Evolutionary conservation across 2,113 vertebrate species (phyloP).

Genomic region (Hylia prasina): DNA sequence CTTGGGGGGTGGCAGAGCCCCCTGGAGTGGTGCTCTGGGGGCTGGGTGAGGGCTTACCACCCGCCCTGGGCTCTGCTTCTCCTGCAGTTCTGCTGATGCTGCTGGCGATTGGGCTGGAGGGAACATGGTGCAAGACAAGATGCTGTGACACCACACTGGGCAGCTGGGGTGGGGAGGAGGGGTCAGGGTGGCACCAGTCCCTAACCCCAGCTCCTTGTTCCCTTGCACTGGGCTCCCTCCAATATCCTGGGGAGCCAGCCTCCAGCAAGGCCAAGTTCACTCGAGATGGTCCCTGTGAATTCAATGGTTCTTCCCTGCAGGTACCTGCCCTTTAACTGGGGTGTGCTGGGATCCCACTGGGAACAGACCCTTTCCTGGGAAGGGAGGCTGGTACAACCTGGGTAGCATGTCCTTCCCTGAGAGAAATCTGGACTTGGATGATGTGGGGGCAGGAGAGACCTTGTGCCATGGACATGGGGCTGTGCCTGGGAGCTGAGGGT

Average conservation of each 20-base stretch:
- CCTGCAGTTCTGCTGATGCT: slow-evolving; percentile 75
- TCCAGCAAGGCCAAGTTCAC: rapidly evolving
- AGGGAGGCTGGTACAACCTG: neutral
- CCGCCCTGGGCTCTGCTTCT: neutral
- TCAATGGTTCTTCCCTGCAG: neutral
- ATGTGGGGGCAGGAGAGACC: neutral
- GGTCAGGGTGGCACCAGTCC: neutral
- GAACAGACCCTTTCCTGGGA: neutral
- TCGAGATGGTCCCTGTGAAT: neutral
- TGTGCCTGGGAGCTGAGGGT: neutral
- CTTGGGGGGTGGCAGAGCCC: neutral
- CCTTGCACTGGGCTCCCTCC: neutral
- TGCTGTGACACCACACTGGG: neutral
- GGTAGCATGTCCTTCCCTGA: neutral
- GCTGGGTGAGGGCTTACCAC: neutral
- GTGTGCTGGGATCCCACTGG: neutral
- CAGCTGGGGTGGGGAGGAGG: neutral
- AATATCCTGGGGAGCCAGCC: rapidly evolving
- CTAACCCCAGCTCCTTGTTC: neutral
- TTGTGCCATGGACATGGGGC: neutral
- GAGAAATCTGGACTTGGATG: neutral
- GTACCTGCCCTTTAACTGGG: neutral
- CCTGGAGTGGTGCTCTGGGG: rapidly evolving
- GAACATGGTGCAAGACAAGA: neutral
- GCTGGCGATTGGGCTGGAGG: neutral